Evolutionary conservation across 2,113 vertebrate genomes (phyloP).

Genomic region (Telmatochromis sp.): DNA sequence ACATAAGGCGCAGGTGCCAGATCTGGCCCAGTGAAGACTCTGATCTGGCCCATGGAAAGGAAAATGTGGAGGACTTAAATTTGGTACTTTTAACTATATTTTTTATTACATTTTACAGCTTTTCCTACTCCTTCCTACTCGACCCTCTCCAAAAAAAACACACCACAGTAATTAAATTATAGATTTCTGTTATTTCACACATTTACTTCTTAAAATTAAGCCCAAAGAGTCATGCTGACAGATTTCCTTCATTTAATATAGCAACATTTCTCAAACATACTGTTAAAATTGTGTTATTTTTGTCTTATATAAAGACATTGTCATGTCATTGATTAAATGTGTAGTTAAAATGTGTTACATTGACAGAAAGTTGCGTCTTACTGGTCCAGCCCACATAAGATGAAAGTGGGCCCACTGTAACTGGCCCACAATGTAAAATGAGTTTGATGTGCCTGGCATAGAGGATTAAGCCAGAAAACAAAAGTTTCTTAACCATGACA

Average conservation of each 20-base stretch:
- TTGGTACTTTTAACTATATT: not conserved
- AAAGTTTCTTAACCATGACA: not conserved
- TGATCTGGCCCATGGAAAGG: not conserved
- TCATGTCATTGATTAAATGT: not conserved
- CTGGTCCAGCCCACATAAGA: not conserved
- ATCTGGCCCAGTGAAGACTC: not conserved
- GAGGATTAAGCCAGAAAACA: not conserved
- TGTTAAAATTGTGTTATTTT: not conserved
- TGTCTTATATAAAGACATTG: not conserved
- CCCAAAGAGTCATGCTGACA: not conserved
- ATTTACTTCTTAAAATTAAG: not conserved
- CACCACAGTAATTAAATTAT: not conserved
- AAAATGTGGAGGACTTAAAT: not conserved
- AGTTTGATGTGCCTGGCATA: not conserved
- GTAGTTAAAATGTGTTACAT: not conserved
- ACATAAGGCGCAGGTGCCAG: not conserved
- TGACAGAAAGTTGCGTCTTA: not conserved
- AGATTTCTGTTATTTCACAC: not conserved
- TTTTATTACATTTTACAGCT: not conserved
- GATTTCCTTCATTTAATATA: not conserved
- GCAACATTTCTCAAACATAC: not conserved
- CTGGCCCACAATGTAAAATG: not conserved
- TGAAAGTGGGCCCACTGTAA: not conserved
- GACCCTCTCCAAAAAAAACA: not conserved
- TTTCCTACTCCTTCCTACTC: not conserved